Conservation (phyloP, 2,888 invertebrate species). For the Xanthostigma xanthostigma region DNA sequence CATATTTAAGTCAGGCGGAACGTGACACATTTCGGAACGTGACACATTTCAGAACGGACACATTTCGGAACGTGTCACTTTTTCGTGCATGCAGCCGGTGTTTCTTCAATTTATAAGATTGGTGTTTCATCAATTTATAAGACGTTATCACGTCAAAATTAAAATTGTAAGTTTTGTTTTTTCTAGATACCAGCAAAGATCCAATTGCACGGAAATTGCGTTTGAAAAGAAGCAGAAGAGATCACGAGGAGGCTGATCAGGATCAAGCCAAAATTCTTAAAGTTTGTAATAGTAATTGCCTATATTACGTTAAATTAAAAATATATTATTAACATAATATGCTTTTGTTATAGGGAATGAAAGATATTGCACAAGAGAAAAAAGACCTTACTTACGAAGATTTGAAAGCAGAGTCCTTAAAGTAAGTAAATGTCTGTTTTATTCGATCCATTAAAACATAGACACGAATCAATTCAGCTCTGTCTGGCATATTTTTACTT, state of each 20-base stretch:
- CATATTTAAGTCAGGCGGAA: no score
- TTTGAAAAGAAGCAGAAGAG: constrained; percentile 62
- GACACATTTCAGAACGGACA: no score
- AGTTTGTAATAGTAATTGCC: constrained; percentile 21
- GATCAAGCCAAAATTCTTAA: constrained; percentile 80
- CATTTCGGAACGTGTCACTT: no score
- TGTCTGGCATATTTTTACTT: constrained; percentile 8
- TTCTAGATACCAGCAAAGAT: constrained; percentile 56
- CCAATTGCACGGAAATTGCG: constrained; percentile 90
- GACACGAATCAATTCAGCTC: no score
- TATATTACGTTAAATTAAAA: no score
- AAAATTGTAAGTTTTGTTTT: no score
- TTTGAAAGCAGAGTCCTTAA: constrained; percentile 52
- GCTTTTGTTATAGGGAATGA: constrained; percentile 49
- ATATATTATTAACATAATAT: not conserved
- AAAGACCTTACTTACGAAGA: constrained; percentile 52
- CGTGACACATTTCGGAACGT: no score
- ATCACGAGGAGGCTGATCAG: constrained; percentile 69
- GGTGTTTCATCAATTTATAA: no score
- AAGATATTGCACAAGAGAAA: constrained; percentile 70
- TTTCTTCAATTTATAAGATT: no score
- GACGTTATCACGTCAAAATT: no score
- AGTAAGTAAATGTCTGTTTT: constrained; percentile 32
- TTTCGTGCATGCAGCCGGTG: no score
- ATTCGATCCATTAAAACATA: no score